phyloP scores from a whole-genome alignment of 2,888 invertebrate genomes.

The Sipha maydis region DNA sequence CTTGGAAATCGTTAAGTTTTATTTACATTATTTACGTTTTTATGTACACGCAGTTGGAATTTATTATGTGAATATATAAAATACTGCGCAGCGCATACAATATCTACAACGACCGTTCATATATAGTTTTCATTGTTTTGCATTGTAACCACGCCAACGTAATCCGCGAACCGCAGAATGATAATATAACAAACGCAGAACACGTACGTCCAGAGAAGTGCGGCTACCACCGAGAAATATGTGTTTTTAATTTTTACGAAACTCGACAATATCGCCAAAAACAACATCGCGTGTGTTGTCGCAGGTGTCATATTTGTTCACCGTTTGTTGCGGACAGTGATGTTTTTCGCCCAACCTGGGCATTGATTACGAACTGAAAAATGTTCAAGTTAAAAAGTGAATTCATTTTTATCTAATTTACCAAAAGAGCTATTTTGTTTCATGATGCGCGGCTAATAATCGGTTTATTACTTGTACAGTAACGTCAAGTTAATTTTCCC shows the following conservation, averaged over 20 bases:
- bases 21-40: constrained; percentile 21
- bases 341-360: too few species aligned
- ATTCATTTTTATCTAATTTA: too few species aligned
- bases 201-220: not conserved
- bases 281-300: too few species aligned
- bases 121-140: constrained; percentile 20
- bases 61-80: not conserved
- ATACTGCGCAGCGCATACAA: not conserved
- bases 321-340: not conserved
- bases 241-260: constrained; percentile 4
- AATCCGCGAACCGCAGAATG: not conserved
- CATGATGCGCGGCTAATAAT: too few species aligned
- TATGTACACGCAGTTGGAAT: not conserved
- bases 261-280: not conserved
- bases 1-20: constrained; percentile 26
- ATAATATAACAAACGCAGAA: constrained; percentile 21
- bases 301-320: not conserved
- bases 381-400: too few species aligned
- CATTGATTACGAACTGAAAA: too few species aligned
- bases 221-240: not conserved
- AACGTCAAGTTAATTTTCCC: too few species aligned
- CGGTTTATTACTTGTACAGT: too few species aligned
- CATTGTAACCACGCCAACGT: not conserved
- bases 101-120: not conserved
- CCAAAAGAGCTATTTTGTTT: too few species aligned